These are phyloP conservation scores for Myoxocephalus aenaeus DNA, from an alignment of 2,797 vertebrate species.

Conservation along the genomic window DNA sequence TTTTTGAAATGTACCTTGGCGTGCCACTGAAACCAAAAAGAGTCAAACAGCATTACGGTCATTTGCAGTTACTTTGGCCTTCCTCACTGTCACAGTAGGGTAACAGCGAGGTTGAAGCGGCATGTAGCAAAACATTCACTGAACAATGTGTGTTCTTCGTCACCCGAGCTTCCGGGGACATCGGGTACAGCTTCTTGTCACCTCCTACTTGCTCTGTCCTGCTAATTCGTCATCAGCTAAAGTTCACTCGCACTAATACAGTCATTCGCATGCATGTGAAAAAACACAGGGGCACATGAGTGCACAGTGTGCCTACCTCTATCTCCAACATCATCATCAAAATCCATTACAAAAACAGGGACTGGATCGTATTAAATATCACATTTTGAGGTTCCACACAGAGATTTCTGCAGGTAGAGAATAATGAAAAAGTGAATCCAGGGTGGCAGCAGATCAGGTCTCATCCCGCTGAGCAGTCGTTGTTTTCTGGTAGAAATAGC, in stretches of 20 bases:
- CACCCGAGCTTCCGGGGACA: constrained; percentile 17
- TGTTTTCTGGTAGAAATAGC: constrained; percentile 29
- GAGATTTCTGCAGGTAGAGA: constrained; percentile 7
- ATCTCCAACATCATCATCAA: neutral
- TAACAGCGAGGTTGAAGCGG: neutral
- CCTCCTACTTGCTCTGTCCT: constrained; percentile 31
- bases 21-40: neutral
- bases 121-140: constrained; percentile 14
- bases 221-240: constrained; percentile 10
- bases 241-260: neutral
- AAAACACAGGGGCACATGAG: neutral
- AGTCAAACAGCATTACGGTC: neutral
- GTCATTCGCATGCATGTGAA: neutral
- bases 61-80: neutral
- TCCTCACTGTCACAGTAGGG: neutral
- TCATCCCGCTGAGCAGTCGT: constrained; percentile 23
- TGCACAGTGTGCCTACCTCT: neutral
- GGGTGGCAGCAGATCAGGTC: constrained; percentile 11
- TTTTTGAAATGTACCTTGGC: too few species aligned
- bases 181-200: constrained; percentile 17
- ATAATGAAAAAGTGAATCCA: constrained; percentile 21
- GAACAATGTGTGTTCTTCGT: constrained; percentile 11
- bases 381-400: neutral
- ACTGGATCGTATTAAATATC: constrained; percentile 8
- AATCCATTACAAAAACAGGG: constrained; percentile 9